These are phyloP conservation scores for Dasypus novemcinctus DNA, from an alignment of 2,113 vertebrate genomes.

Conservation along the genomic window DNA sequence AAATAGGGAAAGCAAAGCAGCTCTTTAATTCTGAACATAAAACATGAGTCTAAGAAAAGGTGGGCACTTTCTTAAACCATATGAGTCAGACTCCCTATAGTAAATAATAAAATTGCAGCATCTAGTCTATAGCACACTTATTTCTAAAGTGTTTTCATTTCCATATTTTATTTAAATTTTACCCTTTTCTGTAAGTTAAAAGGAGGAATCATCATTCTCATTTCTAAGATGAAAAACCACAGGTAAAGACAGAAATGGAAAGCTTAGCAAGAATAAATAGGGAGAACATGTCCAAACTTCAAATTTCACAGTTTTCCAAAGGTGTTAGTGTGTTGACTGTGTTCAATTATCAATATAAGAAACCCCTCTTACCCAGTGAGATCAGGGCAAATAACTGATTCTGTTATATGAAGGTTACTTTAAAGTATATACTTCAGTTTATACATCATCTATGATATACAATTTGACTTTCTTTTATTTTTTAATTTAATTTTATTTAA, in stretches of 20 bases:
- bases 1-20: constrained; percentile 24
- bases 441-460: neutral
- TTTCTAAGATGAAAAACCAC: neutral
- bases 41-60: constrained; percentile 20
- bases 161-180: constrained; percentile 9
- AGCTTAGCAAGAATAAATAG: neutral
- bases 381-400: neutral
- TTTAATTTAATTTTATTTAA: too few relatives aligned
- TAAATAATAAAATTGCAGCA: neutral
- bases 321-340: neutral
- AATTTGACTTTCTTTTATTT: neutral
- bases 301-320: neutral
- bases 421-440: neutral
- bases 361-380: neutral
- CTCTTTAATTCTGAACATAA: constrained; percentile 20
- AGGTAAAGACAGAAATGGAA: neutral
- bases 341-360: neutral
- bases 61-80: constrained; percentile 3
- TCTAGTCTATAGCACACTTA: neutral
- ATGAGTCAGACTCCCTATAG: neutral
- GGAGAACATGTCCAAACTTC: neutral
- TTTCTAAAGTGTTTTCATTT: neutral
- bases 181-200: neutral
- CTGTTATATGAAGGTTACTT: neutral
- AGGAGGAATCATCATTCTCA: neutral